Evolutionary conservation across 2,797 vertebrate species (phyloP).

Genomic region (Channa striata): DNA sequence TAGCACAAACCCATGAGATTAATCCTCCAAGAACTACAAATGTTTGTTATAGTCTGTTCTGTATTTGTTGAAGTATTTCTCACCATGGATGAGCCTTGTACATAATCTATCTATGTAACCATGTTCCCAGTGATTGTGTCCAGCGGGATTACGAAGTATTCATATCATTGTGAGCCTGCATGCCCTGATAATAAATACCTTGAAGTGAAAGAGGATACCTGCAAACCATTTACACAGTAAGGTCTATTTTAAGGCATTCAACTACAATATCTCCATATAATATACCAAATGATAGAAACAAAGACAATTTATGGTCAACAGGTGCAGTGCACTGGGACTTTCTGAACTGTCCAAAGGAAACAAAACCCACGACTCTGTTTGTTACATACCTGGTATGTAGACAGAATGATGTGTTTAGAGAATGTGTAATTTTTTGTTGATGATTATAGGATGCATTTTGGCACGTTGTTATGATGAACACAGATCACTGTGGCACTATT

Average conservation of each 20-base stretch:
- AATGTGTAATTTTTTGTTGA: background rate
- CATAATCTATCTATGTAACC: background rate
- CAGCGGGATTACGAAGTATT: background rate
- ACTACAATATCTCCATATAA: background rate
- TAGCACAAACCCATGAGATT: too few relatives aligned
- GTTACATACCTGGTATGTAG: slow-evolving; percentile 55
- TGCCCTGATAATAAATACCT: slow-evolving; percentile 59
- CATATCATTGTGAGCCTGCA: slow-evolving; percentile 57
- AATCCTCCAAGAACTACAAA: too few relatives aligned
- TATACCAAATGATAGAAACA: background rate
- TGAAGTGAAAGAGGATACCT: slow-evolving; percentile 45
- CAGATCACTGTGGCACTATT: background rate
- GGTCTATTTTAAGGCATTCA: slow-evolving; percentile 12
- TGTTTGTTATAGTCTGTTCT: too few relatives aligned
- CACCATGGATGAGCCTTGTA: background rate
- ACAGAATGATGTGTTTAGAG: background rate
- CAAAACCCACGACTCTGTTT: slow-evolving; percentile 68
- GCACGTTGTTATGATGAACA: too few relatives aligned
- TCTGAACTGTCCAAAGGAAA: slow-evolving; percentile 65
- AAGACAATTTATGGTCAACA: slow-evolving; percentile 41
- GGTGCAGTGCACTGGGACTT: slow-evolving; percentile 55
- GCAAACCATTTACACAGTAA: slow-evolving; percentile 68
- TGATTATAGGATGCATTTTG: background rate
- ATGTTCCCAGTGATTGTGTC: background rate
- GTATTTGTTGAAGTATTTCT: too few relatives aligned